Evolutionary conservation across 2,797 vertebrate genomes (phyloP).

Genomic region (Gallinago nigripennis): DNA sequence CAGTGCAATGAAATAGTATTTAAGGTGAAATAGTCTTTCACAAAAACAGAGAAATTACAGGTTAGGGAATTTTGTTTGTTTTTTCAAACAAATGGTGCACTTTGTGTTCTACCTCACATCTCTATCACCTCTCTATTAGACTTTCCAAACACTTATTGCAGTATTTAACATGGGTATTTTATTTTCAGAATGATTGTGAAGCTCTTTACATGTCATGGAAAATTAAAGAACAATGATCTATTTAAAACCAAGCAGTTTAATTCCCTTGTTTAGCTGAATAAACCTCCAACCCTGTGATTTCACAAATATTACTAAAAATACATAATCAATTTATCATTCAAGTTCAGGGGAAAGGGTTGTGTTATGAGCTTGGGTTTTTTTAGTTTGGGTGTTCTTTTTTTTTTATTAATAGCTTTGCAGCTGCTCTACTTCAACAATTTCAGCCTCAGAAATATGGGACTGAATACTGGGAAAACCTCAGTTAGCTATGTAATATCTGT

Average conservation of each 20-base stretch:
- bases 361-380: not conserved
- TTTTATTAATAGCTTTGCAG: not conserved
- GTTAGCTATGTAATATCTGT: not conserved
- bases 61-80: not conserved
- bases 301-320: not conserved
- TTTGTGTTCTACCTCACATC: not conserved
- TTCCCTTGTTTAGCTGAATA: not conserved
- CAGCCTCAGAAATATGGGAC: not conserved
- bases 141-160: not conserved
- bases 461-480: not conserved
- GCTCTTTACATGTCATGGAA: not conserved
- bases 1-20: not conserved
- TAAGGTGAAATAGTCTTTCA: not conserved
- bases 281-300: not conserved
- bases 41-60: not conserved
- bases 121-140: not conserved
- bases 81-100: not conserved
- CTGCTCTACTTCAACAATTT: not conserved
- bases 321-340: not conserved
- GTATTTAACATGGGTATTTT: not conserved
- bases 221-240: not conserved
- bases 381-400: not conserved
- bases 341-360: not conserved
- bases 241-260: not conserved
- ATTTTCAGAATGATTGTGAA: not conserved